phyloP scores from a whole-genome alignment of 2,888 invertebrate genomes.

The Marronus borbonicus region DNA sequence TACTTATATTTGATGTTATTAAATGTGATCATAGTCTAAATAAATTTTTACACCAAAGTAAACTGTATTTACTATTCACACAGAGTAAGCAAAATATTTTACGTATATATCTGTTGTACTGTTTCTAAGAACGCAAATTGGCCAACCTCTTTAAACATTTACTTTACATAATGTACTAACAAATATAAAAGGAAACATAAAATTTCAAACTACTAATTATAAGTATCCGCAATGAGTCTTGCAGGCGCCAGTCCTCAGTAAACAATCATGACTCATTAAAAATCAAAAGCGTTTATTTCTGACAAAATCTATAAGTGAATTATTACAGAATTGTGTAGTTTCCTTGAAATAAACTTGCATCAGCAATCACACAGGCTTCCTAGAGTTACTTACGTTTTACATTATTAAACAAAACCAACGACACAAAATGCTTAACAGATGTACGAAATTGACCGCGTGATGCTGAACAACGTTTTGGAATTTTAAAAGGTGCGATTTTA shows the following conservation, averaged over 20 bases:
- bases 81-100: neutral
- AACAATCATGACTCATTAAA: slow-evolving; percentile 23
- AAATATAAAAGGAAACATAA: slow-evolving; percentile 32
- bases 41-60: too few relatives aligned
- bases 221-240: slow-evolving; percentile 30
- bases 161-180: slow-evolving; percentile 9
- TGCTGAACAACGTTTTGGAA: slow-evolving; percentile 32
- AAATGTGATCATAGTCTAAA: too few relatives aligned
- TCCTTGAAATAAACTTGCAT: neutral
- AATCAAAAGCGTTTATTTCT: slow-evolving; percentile 23
- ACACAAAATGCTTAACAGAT: slow-evolving; percentile 26
- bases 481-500: slow-evolving; percentile 36
- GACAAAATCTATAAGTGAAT: neutral
- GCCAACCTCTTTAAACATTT: slow-evolving; percentile 19
- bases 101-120: neutral
- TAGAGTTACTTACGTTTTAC: too few relatives aligned
- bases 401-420: neutral
- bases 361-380: neutral
- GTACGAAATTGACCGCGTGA: slow-evolving; percentile 26
- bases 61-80: too few relatives aligned
- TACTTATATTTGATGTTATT: too few relatives aligned
- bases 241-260: slow-evolving; percentile 7
- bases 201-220: slow-evolving; percentile 19
- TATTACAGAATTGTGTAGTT: slow-evolving; percentile 15
- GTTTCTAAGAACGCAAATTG: slow-evolving; percentile 2